Evolutionary conservation across 2,113 vertebrate genomes (phyloP).

Genomic region (Hemichromis elongatus): DNA sequence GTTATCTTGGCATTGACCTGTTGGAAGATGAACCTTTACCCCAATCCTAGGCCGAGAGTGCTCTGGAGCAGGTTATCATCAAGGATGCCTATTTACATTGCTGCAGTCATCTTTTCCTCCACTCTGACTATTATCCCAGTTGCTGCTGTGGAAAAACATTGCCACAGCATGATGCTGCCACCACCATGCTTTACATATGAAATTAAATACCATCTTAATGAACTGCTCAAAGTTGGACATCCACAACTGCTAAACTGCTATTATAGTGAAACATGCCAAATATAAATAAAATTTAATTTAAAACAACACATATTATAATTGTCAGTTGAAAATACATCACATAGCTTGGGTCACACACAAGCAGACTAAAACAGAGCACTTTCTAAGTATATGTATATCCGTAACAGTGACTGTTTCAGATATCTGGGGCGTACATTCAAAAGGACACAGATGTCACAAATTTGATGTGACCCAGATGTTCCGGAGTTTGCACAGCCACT

Average conservation of each 20-base stretch:
- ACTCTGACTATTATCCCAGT: background rate
- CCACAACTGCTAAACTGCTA: background rate
- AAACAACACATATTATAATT: background rate
- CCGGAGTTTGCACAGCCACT: conserved; percentile 33
- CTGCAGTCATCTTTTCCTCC: background rate
- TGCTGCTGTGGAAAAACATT: background rate
- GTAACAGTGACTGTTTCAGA: background rate
- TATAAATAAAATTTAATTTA: background rate
- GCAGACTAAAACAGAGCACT: background rate
- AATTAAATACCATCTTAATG: background rate
- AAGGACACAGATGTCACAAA: conserved; percentile 58
- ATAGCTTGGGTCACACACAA: background rate
- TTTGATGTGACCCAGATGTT: conserved; percentile 59
- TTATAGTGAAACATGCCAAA: background rate
- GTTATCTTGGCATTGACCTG: background rate
- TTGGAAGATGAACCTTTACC: background rate
- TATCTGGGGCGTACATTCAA: conserved; percentile 38
- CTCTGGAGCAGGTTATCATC: background rate
- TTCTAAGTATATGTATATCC: background rate
- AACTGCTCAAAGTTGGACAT: background rate
- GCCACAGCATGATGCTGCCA: background rate
- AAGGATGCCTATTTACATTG: background rate
- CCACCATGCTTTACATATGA: background rate
- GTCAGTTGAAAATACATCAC: background rate
- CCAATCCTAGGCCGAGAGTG: background rate